A percentile compares a stretch with the other conserved stretches of the same genome.
Conservation (phyloP, 2,113 vertebrate genomes). For the Sinocyclocheilus anshuiensis region DNA sequence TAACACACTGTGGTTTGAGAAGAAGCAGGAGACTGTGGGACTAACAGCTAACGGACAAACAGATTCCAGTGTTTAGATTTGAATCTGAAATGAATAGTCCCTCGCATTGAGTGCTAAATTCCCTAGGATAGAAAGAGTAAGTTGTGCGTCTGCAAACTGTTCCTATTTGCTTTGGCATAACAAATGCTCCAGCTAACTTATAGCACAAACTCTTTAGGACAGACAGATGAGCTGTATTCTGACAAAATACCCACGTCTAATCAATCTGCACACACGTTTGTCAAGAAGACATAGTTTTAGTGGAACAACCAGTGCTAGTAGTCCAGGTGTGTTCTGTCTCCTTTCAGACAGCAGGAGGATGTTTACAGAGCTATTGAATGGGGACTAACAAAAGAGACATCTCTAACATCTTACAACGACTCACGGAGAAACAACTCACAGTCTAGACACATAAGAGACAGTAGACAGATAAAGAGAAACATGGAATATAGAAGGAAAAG, state of each 20-base stretch:
- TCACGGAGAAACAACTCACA: background rate
- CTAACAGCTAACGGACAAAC: constrained; percentile 54
- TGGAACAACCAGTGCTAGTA: background rate
- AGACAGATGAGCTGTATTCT: constrained; percentile 42
- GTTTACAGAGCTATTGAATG: background rate
- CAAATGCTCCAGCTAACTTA: background rate
- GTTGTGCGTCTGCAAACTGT: background rate
- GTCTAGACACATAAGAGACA: constrained; percentile 23
- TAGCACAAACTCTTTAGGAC: constrained; percentile 45
- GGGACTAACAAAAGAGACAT: background rate
- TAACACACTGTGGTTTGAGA: constrained; percentile 31
- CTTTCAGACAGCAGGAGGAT: background rate
- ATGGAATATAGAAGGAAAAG: too few relatives aligned
- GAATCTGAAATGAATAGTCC: constrained; percentile 73
- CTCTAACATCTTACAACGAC: background rate
- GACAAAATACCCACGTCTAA: background rate
- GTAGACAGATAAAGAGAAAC: background rate
- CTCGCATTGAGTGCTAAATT: constrained; percentile 67
- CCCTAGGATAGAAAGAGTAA: constrained; percentile 37
- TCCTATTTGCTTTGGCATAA: constrained; percentile 61
- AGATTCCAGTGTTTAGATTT: constrained; percentile 73
- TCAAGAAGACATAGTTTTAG: too few relatives aligned
- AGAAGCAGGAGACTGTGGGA: constrained; percentile 63
- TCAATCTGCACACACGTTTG: too few relatives aligned
- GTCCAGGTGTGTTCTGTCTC: constrained; percentile 1